Percentiles rank a stretch among this genome's conserved stretches.
phyloP scores from a whole-genome alignment of 1,140 invertebrate genomes.

The Ruditapes philippinarum region DNA sequence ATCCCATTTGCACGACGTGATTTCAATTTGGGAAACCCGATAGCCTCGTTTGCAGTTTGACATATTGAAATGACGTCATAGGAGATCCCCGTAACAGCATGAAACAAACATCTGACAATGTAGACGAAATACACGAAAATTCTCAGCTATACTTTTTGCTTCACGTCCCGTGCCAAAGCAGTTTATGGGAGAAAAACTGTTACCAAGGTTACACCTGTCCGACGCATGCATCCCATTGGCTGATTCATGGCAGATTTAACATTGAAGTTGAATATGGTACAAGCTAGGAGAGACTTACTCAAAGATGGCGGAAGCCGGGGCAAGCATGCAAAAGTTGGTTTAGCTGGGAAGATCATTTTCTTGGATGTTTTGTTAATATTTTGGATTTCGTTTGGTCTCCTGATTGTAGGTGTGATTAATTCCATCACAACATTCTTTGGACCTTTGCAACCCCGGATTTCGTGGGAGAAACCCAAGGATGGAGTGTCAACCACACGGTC shows the following conservation, averaged over 20 bases:
- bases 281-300: conserved; percentile 89
- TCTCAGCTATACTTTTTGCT: conserved; percentile 35
- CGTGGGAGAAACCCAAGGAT: conserved; percentile 69
- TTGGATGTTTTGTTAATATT: conserved; percentile 82
- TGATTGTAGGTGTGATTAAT: conserved; percentile 78
- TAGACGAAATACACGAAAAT: conserved; percentile 43
- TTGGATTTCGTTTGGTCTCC: conserved; percentile 77
- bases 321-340: conserved; percentile 79
- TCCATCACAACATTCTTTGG: conserved; percentile 78
- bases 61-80: conserved; percentile 49
- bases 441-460: conserved; percentile 73
- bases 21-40: background rate
- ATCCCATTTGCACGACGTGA: too few species aligned
- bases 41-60: conserved; percentile 51
- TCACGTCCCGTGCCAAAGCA: conserved; percentile 66
- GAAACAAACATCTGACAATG: conserved; percentile 67
- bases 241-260: conserved; percentile 84
- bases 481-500: conserved; percentile 32
- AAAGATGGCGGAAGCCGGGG: conserved; percentile 92
- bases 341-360: conserved; percentile 80
- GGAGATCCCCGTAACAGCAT: conserved; percentile 55
- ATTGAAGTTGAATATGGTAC: conserved; percentile 91
- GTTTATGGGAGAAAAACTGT: conserved; percentile 77
- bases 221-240: conserved; percentile 73
- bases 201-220: conserved; percentile 73